Evolutionary conservation across 1,140 invertebrate species (phyloP).

Genomic region (Chrysoperla carnea): DNA sequence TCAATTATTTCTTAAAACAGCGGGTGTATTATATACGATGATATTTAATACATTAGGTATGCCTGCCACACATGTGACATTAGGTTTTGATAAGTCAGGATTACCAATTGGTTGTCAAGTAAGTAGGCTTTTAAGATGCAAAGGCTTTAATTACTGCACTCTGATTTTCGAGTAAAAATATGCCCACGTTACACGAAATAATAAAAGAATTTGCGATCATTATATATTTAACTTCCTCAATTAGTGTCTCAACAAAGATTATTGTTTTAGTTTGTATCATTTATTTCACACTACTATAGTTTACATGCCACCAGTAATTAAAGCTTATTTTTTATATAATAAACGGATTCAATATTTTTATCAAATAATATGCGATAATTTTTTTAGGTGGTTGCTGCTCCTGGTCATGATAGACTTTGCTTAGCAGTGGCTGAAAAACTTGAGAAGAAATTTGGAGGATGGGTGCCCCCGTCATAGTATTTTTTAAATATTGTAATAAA

Average conservation of each 20-base stretch:
- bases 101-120: conserved; percentile 61
- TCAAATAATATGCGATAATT: no score
- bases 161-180: background rate
- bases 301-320: no score
- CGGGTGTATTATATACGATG: conserved; percentile 48
- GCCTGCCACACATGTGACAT: conserved; percentile 54
- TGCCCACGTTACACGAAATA: background rate
- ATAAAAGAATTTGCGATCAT: background rate
- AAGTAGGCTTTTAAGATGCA: background rate
- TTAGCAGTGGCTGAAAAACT: conserved; percentile 57
- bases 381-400: conserved; percentile 35
- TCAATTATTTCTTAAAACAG: conserved; percentile 33
- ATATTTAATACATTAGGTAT: conserved; percentile 57
- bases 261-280: no score
- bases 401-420: conserved; percentile 51
- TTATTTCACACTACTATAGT: no score
- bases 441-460: conserved; percentile 67
- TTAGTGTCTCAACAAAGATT: background rate
- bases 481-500: no score
- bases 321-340: no score
- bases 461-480: conserved; percentile 21
- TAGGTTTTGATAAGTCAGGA: conserved; percentile 41
- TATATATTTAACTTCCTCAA: background rate
- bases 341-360: no score
- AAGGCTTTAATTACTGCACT: background rate